A percentile compares a stretch with the other conserved stretches of the same genome.
Conservation (phyloP, 2,113 vertebrate species). For the Microcebus ravelobensis region DNA sequence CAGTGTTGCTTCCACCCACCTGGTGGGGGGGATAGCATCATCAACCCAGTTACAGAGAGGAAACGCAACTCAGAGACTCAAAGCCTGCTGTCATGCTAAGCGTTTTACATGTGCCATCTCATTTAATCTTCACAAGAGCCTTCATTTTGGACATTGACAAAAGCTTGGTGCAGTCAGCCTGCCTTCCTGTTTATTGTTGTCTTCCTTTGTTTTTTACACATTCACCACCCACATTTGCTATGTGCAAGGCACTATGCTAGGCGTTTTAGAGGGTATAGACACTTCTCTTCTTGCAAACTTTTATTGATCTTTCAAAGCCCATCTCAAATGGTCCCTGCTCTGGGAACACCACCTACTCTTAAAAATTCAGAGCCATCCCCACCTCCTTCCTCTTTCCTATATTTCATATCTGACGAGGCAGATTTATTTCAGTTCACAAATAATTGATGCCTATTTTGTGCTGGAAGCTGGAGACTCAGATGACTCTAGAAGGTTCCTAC, state of each 20-base stretch:
- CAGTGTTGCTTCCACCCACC: not conserved
- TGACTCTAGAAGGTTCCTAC: not conserved
- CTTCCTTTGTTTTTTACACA: not conserved
- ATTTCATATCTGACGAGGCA: not conserved
- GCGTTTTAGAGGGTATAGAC: not conserved
- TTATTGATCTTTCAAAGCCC: constrained; percentile 20
- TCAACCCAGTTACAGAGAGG: not conserved
- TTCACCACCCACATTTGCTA: not conserved
- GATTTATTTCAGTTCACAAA: not conserved
- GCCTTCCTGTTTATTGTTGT: not conserved
- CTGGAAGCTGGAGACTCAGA: not conserved
- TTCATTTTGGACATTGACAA: not conserved
- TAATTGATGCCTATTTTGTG: not conserved
- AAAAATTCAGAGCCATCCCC: not conserved
- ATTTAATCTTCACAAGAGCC: not conserved
- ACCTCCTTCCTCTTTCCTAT: not conserved
- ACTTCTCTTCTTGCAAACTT: not conserved
- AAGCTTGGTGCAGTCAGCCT: not conserved
- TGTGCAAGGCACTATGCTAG: not conserved
- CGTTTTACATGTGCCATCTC: not conserved
- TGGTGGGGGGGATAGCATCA: not conserved
- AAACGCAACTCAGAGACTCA: not conserved
- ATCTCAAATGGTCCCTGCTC: not conserved
- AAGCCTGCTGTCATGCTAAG: not conserved
- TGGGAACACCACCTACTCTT: not conserved